Evolutionary conservation across 2,797 vertebrate genomes (phyloP).

Genomic region (Onychomys leucogaster): DNA sequence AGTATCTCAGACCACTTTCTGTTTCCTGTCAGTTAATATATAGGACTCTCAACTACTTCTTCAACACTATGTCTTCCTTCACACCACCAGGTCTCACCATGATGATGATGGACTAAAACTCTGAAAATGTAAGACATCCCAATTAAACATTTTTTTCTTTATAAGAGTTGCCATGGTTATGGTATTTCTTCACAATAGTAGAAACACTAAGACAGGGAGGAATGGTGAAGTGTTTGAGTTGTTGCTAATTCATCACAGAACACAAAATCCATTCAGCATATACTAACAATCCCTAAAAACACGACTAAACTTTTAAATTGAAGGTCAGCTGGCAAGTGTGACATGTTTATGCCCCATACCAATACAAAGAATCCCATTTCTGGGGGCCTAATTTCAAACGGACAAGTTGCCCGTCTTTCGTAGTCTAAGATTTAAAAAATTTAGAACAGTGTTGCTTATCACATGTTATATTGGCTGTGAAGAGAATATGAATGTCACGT

Average conservation of each 20-base stretch:
- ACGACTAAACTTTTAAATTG: conserved; percentile 4
- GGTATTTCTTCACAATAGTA: not conserved
- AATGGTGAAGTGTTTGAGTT: not conserved
- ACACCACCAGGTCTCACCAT: not conserved
- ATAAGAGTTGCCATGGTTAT: not conserved
- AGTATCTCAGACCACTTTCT: not conserved
- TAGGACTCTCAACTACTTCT: not conserved
- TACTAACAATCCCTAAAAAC: not conserved
- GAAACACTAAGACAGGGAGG: not conserved
- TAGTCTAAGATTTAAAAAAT: not conserved
- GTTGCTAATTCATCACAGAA: not conserved
- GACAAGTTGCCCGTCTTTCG: not conserved
- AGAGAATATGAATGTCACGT: conserved; percentile 33
- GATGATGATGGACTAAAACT: not conserved
- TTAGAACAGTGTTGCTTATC: not conserved
- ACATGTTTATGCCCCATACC: not conserved
- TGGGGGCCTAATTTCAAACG: not conserved
- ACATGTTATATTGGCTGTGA: conserved; percentile 42
- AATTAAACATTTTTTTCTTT: not conserved
- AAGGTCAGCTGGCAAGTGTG: not conserved
- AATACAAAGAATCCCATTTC: not conserved
- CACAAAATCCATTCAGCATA: not conserved
- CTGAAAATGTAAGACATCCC: not conserved
- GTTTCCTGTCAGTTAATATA: not conserved
- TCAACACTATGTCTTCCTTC: not conserved